Percentiles rank a stretch among this genome's conserved stretches.
These are phyloP conservation scores for Macropus fuliginosus DNA, from an alignment of 2,797 vertebrate species.

Conservation along the genomic window DNA sequence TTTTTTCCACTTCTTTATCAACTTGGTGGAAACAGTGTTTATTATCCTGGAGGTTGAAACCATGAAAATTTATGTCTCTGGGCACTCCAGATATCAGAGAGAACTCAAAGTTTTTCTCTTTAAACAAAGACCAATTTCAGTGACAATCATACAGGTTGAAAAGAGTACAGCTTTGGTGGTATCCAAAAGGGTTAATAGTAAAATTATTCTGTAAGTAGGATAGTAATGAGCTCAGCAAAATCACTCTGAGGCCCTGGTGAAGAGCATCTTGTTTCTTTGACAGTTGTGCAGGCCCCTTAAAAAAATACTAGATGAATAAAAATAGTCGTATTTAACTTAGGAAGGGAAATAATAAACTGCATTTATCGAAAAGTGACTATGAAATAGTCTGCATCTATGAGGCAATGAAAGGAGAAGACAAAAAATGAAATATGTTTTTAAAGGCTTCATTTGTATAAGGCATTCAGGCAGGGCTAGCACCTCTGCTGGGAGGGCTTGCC, in stretches of 20 bases:
- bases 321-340: too few species aligned
- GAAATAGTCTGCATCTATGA: constrained; percentile 13
- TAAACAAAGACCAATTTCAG: background rate
- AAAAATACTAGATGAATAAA: background rate
- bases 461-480: too few species aligned
- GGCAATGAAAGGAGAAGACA: too few species aligned
- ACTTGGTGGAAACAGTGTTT: background rate
- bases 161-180: background rate
- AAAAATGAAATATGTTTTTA: too few species aligned
- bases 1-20: background rate
- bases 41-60: constrained; percentile 23
- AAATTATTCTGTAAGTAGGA: constrained; percentile 4
- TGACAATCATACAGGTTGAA: constrained; percentile 1
- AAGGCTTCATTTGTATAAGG: too few species aligned
- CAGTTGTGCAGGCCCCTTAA: background rate
- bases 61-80: constrained; percentile 8
- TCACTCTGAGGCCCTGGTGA: background rate
- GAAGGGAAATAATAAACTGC: constrained; percentile 14
- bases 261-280: constrained; percentile 13
- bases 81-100: background rate
- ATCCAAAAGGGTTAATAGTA: constrained; percentile 41
- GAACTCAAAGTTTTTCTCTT: constrained; percentile 31
- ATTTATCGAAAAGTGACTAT: constrained; percentile 9
- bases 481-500: too few species aligned
- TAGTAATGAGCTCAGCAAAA: background rate